These are phyloP conservation scores for Euplagia quadripunctaria DNA, from an alignment of 2,888 invertebrate species.

Conservation along the genomic window DNA sequence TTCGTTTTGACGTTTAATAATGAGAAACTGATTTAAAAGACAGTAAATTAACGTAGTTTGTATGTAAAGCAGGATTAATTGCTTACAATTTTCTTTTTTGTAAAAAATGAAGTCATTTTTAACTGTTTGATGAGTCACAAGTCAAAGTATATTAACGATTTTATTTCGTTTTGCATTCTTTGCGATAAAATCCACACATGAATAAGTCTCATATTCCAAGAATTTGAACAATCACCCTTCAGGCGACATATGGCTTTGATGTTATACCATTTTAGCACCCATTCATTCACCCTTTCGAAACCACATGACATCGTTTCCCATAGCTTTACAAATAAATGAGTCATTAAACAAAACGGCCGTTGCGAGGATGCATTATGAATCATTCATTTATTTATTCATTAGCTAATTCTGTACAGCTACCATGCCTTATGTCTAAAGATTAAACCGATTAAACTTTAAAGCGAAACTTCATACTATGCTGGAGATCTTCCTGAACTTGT, in stretches of 20 bases:
- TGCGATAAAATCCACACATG: not conserved
- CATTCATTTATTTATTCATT: slow-evolving; percentile 23
- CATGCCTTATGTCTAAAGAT: not conserved
- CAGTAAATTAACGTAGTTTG: no score
- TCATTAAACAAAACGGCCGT: slow-evolving; percentile 17
- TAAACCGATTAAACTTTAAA: not conserved
- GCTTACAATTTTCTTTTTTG: no score
- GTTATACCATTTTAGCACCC: slow-evolving; percentile 4
- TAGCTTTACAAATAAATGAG: slow-evolving; percentile 12
- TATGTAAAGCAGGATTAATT: no score
- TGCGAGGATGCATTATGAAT: slow-evolving; percentile 6
- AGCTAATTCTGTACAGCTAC: slow-evolving; percentile 9
- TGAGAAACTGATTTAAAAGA: no score
- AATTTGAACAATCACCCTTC: slow-evolving; percentile 1
- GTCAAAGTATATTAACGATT: not conserved
- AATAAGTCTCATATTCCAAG: slow-evolving; percentile 1
- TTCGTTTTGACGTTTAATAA: no score
- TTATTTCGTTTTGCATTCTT: not conserved
- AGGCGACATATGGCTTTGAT: slow-evolving; percentile 1
- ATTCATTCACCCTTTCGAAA: not conserved
- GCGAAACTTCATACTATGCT: not conserved
- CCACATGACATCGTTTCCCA: slow-evolving; percentile 19
- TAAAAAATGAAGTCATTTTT: no score
- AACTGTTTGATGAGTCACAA: not conserved
- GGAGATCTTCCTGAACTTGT: no score